Evolutionary conservation across 2,888 invertebrate genomes (phyloP).

Genomic region (Diarsia mendica): DNA sequence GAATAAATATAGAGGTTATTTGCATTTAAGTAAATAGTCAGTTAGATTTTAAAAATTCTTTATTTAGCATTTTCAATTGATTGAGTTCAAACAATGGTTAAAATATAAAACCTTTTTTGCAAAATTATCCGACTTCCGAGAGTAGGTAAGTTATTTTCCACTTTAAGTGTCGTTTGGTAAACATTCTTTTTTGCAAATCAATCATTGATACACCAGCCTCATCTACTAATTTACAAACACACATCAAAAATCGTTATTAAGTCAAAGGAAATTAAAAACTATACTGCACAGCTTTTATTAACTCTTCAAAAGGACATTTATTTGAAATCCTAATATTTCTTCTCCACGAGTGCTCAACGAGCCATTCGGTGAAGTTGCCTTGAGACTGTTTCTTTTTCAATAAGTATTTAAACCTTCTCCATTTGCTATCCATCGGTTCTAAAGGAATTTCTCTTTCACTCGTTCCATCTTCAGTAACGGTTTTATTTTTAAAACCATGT

Average conservation of each 20-base stretch:
- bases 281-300: constrained; percentile 1
- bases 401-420: not conserved
- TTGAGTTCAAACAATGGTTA: too few species aligned
- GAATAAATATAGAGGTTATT: not conserved
- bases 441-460: not conserved
- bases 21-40: not conserved
- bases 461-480: not conserved
- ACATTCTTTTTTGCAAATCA: too few species aligned
- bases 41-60: not conserved
- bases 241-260: too few species aligned
- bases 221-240: too few species aligned
- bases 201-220: too few species aligned
- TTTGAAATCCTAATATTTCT: not conserved
- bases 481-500: not conserved
- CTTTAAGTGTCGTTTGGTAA: too few species aligned
- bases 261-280: not conserved
- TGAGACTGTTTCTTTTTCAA: not conserved
- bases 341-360: constrained; percentile 1
- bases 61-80: not conserved
- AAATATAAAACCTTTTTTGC: too few species aligned
- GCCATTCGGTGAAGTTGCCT: constrained; percentile 1
- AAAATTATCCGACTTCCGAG: too few species aligned
- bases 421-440: not conserved
- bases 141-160: too few species aligned
- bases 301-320: constrained; percentile 12